Percentiles rank a stretch among this genome's conserved stretches.
phyloP scores from a whole-genome alignment of 2,797 vertebrate genomes.

The Mallotus villosus region DNA sequence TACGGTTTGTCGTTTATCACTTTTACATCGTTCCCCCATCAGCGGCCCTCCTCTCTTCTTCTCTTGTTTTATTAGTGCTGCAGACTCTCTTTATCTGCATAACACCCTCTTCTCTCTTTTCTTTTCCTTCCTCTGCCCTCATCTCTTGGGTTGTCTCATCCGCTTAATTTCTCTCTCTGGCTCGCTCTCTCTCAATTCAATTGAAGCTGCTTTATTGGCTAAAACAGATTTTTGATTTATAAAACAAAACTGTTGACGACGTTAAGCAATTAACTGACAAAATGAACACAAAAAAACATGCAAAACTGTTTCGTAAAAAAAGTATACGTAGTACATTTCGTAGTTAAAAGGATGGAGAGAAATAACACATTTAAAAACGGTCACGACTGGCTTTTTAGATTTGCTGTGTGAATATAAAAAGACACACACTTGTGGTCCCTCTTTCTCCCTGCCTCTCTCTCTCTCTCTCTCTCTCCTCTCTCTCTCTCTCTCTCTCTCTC shows the following conservation, averaged over 20 bases:
- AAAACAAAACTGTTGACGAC: too few relatives aligned
- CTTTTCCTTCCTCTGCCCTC: conserved; percentile 5
- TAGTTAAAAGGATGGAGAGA: too few relatives aligned
- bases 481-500: neutral
- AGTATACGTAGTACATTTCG: too few relatives aligned
- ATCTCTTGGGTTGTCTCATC: neutral
- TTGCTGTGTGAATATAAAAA: neutral
- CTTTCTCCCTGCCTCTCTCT: neutral
- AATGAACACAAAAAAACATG: too few relatives aligned
- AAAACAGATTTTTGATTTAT: too few relatives aligned
- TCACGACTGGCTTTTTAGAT: too few relatives aligned
- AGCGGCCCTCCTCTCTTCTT: conserved; percentile 35
- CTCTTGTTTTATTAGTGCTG: conserved; percentile 33
- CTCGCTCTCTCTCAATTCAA: neutral
- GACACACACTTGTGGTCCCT: neutral
- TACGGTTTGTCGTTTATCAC: conserved; percentile 53
- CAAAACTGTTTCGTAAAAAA: too few relatives aligned
- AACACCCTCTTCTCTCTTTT: conserved; percentile 27
- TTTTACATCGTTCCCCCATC: conserved; percentile 46
- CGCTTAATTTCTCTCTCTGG: neutral
- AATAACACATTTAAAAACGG: too few relatives aligned
- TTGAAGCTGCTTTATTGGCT: neutral
- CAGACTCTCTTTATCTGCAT: conserved; percentile 35
- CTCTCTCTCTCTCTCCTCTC: conserved; percentile 1
- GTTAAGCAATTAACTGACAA: too few relatives aligned